phyloP scores from a whole-genome alignment of 2,113 vertebrate genomes.

The Syngnathus typhle region DNA sequence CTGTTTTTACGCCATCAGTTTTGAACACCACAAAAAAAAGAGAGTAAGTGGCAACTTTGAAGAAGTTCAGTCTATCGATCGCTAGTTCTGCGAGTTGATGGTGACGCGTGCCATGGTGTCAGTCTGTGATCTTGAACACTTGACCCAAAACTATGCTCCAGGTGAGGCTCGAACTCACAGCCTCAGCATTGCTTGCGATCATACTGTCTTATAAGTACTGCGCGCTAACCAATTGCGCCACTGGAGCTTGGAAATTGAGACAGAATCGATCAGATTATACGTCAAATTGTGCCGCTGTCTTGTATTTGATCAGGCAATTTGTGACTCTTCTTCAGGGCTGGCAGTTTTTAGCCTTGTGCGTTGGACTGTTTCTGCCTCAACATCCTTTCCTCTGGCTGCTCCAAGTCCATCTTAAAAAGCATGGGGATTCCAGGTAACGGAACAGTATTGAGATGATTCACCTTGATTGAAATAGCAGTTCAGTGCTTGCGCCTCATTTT shows the following conservation, averaged over 20 bases:
- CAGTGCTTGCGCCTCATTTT: not conserved
- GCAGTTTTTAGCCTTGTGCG: constrained; percentile 91
- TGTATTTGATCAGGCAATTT: constrained; percentile 4
- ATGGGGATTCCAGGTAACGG: constrained; percentile 84
- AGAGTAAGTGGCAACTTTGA: too few relatives aligned
- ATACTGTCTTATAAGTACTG: constrained; percentile 91
- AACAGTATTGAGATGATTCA: not conserved
- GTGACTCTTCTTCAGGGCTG: constrained; percentile 76
- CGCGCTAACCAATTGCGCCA: constrained; percentile 99
- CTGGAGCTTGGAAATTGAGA: constrained; percentile 78
- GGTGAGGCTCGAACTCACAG: not conserved
- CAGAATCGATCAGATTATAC: too few relatives aligned
- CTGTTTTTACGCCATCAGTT: too few relatives aligned
- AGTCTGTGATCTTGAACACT: not conserved
- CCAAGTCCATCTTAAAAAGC: constrained; percentile 84
- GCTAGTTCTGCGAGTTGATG: too few relatives aligned
- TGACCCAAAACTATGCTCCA: not conserved
- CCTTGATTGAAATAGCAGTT: not conserved
- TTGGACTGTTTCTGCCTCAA: constrained; percentile 91
- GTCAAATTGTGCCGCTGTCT: not conserved
- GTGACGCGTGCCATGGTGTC: too few relatives aligned
- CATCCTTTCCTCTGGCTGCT: constrained; percentile 94
- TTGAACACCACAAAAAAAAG: too few relatives aligned
- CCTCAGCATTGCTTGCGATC: not conserved
- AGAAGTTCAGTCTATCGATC: too few relatives aligned